A percentile compares a stretch with the other conserved stretches of the same genome.
Evolutionary conservation across 2,797 vertebrate species (phyloP).

Genomic region (Cebuella pygmaea): DNA sequence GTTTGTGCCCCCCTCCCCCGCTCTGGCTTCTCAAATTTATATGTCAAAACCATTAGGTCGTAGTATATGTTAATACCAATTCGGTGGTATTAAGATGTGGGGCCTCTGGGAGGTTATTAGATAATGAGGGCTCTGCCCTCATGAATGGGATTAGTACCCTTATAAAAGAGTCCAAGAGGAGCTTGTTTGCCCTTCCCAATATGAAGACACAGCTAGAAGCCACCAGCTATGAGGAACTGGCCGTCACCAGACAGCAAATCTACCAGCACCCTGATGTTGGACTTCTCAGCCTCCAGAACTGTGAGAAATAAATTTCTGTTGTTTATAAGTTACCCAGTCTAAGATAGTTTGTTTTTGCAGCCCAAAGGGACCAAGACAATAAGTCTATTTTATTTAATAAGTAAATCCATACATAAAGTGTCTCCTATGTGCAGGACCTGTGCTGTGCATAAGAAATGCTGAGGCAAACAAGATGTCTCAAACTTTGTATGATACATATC

Average conservation of each 20-base stretch:
- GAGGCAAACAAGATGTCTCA: background rate
- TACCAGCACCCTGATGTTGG: background rate
- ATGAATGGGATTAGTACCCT: background rate
- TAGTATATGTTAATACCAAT: too few species aligned
- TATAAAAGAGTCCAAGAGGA: background rate
- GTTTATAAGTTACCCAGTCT: background rate
- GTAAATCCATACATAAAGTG: background rate
- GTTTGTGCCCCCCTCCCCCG: background rate
- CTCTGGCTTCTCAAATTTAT: background rate
- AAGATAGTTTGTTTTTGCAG: background rate
- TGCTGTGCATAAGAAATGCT: background rate
- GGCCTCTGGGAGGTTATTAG: background rate
- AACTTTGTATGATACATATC: background rate
- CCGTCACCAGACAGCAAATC: background rate
- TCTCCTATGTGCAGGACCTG: background rate
- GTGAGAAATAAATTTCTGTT: background rate
- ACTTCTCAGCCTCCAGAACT: background rate
- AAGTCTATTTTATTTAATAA: background rate
- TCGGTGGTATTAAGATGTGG: background rate
- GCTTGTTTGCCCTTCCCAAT: background rate
- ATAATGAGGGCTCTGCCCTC: background rate
- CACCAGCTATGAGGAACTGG: background rate
- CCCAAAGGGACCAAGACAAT: background rate
- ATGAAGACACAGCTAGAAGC: background rate
- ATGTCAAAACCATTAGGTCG: background rate